Evolutionary conservation across 2,797 vertebrate species (phyloP).

Genomic region (Glossophaga mutica): DNA sequence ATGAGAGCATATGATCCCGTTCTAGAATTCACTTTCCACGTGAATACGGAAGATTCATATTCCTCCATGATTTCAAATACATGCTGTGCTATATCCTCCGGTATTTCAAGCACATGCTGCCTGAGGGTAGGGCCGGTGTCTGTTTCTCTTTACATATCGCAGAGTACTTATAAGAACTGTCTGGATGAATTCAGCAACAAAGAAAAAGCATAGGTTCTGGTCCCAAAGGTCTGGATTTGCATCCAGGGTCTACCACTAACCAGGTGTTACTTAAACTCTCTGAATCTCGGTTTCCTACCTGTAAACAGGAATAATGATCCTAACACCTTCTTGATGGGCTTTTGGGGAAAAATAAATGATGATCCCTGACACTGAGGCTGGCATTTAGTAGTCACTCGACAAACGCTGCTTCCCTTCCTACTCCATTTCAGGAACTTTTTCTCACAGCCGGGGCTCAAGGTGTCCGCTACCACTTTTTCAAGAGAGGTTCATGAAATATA

Average conservation of each 20-base stretch:
- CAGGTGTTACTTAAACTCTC: not conserved
- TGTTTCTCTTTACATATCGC: not conserved
- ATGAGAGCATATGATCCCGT: not conserved
- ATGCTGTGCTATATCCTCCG: not conserved
- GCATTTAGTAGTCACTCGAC: not conserved
- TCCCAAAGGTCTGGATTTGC: not conserved
- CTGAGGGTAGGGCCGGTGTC: not conserved
- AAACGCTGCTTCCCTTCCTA: not conserved
- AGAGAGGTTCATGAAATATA: not conserved
- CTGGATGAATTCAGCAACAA: not conserved
- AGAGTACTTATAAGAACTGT: not conserved
- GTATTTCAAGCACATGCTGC: not conserved
- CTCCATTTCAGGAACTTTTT: not conserved
- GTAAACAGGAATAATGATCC: not conserved
- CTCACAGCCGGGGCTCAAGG: not conserved
- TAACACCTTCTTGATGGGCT: not conserved
- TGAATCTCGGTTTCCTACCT: not conserved
- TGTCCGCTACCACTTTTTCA: not conserved
- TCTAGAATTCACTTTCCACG: not conserved
- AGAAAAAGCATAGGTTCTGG: not conserved
- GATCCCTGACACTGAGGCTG: not conserved
- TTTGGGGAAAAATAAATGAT: not conserved
- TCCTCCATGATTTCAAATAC: not conserved
- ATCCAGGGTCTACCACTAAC: not conserved
- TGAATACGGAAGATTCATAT: not conserved